A percentile compares a stretch with the other conserved stretches of the same genome.
These are phyloP conservation scores for Xiphophorus birchmanni DNA, from an alignment of 2,797 vertebrate genomes.

Conservation along the genomic window DNA sequence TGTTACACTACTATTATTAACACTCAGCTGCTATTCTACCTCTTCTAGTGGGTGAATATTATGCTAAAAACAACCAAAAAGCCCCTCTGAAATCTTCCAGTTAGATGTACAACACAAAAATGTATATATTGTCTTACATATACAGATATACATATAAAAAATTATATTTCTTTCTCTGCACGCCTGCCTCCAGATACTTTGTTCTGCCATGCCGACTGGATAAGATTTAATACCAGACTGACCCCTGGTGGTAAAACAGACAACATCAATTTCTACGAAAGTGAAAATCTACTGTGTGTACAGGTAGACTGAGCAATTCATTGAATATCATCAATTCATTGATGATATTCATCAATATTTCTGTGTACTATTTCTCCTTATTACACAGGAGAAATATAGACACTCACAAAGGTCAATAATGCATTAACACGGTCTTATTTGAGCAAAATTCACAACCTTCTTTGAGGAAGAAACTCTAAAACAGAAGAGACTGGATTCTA, in stretches of 20 bases:
- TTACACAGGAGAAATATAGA: conserved; percentile 1
- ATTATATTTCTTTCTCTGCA: neutral
- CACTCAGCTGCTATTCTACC: neutral
- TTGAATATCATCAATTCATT: conserved; percentile 5
- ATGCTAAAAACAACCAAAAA: neutral
- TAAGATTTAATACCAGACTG: conserved; percentile 64
- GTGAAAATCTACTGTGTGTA: neutral
- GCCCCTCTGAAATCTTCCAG: neutral
- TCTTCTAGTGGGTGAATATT: neutral
- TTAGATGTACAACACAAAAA: neutral
- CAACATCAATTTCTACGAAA: conserved; percentile 22
- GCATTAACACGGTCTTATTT: neutral
- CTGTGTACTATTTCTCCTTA: neutral
- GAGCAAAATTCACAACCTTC: neutral
- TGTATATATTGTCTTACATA: neutral
- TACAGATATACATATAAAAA: neutral
- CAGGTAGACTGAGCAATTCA: neutral
- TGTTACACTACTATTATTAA: conserved; percentile 5
- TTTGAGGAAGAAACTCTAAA: neutral
- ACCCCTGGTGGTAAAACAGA: conserved; percentile 70
- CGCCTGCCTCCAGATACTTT: conserved; percentile 2
- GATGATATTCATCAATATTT: no score
- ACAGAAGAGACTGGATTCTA: conserved; percentile 5
- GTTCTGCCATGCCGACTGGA: neutral
- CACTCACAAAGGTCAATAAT: conserved; percentile 2